phyloP scores from a whole-genome alignment of 2,113 vertebrate genomes.

The Chunga burmeisteri region DNA sequence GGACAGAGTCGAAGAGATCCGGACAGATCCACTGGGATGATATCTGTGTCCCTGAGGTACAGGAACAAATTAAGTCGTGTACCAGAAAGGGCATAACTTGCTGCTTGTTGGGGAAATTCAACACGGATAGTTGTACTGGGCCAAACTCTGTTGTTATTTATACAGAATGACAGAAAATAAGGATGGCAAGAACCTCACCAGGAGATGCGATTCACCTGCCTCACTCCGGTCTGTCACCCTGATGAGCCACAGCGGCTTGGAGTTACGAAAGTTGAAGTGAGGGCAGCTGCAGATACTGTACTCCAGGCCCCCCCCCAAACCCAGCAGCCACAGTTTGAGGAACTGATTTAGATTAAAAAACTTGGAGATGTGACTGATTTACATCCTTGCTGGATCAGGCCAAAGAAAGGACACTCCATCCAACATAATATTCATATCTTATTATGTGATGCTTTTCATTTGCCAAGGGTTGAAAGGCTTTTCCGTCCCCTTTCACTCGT shows the following conservation, averaged over 20 bases:
- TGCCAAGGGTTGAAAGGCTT: not conserved
- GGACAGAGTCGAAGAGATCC: not conserved
- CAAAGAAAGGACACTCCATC: not conserved
- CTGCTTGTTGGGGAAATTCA: not conserved
- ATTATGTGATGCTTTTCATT: not conserved
- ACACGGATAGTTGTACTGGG: rapidly evolving
- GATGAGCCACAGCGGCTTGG: not conserved
- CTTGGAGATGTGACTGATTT: not conserved
- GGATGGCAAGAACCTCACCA: not conserved
- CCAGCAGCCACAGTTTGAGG: not conserved
- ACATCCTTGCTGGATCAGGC: not conserved
- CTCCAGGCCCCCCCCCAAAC: not conserved
- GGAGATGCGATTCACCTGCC: not conserved
- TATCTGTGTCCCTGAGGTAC: not conserved
- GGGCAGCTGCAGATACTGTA: not conserved
- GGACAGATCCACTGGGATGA: not conserved
- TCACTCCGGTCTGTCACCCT: not conserved
- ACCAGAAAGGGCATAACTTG: not conserved
- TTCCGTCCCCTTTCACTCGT: not conserved
- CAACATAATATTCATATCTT: not conserved
- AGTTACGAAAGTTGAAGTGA: not conserved
- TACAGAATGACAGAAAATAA: not conserved
- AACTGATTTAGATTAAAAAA: not conserved
- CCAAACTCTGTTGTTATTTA: not conserved
- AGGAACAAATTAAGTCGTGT: not conserved